phyloP scores from a whole-genome alignment of 2,888 invertebrate species.

The Encarsia formosa region DNA sequence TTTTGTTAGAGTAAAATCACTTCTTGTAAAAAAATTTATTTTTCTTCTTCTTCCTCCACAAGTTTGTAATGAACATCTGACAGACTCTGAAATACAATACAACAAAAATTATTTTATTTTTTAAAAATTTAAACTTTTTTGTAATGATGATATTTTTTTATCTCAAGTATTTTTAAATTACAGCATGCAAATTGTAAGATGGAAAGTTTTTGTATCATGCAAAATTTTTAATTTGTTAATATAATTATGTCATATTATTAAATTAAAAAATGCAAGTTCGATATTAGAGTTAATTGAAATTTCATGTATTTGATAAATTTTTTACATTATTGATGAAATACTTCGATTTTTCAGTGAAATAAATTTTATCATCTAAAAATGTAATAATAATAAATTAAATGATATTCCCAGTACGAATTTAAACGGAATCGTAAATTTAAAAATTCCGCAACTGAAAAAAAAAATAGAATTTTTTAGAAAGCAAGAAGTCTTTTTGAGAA shows the following conservation, averaged over 20 bases:
- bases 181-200: not conserved
- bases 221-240: no score
- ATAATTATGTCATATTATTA: not conserved
- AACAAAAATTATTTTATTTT: slow-evolving; percentile 14
- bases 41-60: slow-evolving; percentile 41
- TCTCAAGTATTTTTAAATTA: not conserved
- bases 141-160: not conserved
- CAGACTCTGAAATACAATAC: slow-evolving; percentile 52
- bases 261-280: not conserved
- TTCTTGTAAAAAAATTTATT: not conserved
- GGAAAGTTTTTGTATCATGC: slow-evolving; percentile 9
- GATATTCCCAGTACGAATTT: no score
- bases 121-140: not conserved
- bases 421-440: no score
- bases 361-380: no score
- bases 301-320: not conserved
- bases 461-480: no score
- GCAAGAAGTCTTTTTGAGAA: no score
- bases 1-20: no score
- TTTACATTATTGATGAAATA: not conserved
- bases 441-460: no score
- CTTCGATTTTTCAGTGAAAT: no score
- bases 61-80: slow-evolving; percentile 54
- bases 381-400: no score
- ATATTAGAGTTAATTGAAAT: not conserved